A percentile compares a stretch with the other conserved stretches of the same genome.
These are phyloP conservation scores for Notothenia coriiceps DNA, from an alignment of 2,113 vertebrate species.

Conservation along the genomic window DNA sequence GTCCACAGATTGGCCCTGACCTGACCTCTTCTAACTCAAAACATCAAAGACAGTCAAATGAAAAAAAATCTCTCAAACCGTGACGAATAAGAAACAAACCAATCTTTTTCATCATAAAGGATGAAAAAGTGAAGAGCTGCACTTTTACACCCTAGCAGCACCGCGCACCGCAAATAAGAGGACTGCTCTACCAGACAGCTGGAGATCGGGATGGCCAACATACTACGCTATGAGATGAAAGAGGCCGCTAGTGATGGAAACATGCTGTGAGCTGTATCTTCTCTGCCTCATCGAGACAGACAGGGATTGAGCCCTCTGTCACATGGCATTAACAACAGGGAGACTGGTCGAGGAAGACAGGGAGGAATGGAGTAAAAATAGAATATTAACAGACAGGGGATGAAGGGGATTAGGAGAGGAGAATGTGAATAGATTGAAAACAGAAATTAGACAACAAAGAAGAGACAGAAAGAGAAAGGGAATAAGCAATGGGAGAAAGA, in stretches of 20 bases:
- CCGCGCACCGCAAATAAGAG: slow-evolving; percentile 30
- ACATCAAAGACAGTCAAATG: slow-evolving; percentile 71
- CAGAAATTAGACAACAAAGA: slow-evolving; percentile 12
- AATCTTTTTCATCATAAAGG: slow-evolving; percentile 1
- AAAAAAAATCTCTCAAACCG: slow-evolving; percentile 28
- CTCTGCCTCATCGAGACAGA: slow-evolving; percentile 36
- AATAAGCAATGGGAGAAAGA: slow-evolving; percentile 16
- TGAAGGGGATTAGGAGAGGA: slow-evolving; percentile 33
- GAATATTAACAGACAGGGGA: slow-evolving; percentile 32
- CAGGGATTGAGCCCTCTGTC: slow-evolving; percentile 65
- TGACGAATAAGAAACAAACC: slow-evolving; percentile 38
- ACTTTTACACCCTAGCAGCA: slow-evolving; percentile 14
- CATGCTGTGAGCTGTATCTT: slow-evolving; percentile 43
- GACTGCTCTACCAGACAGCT: slow-evolving; percentile 23
- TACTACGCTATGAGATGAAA: slow-evolving; percentile 35
- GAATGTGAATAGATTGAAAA: slow-evolving; percentile 41
- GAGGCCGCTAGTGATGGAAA: slow-evolving; percentile 37
- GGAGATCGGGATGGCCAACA: slow-evolving; percentile 16
- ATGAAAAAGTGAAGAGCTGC: slow-evolving; percentile 11
- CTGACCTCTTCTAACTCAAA: slow-evolving; percentile 64
- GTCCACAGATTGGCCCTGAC: slow-evolving; percentile 48
- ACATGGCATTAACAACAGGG: slow-evolving; percentile 50
- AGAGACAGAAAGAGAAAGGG: background rate
- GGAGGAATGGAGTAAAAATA: slow-evolving; percentile 47
- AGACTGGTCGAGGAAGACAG: slow-evolving; percentile 31